A percentile compares a stretch with the other conserved stretches of the same genome.
These are phyloP conservation scores for Idaea dimidiata DNA, from an alignment of 2,888 invertebrate genomes.

Conservation along the genomic window DNA sequence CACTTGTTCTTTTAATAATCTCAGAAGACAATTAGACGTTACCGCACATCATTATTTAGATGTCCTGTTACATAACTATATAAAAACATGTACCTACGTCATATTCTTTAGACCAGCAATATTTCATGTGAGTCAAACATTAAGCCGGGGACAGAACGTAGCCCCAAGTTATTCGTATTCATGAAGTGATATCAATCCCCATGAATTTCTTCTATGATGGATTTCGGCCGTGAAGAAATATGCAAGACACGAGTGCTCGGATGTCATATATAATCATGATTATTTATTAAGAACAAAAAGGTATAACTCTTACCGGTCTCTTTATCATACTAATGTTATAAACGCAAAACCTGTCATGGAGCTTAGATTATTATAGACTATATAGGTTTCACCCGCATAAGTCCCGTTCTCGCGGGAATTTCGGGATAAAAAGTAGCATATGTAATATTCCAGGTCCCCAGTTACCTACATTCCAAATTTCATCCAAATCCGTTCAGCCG, in stretches of 20 bases:
- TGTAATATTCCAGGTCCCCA: too few species aligned
- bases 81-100: conserved; percentile 1
- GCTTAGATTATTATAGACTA: too few species aligned
- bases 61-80: not conserved
- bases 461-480: too few species aligned
- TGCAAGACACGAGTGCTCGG: not conserved
- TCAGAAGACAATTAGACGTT: not conserved
- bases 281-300: not conserved
- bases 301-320: not conserved
- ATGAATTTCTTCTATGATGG: conserved; percentile 31
- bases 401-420: too few species aligned
- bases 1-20: not conserved
- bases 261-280: not conserved
- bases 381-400: too few species aligned
- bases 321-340: not conserved
- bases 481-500: too few species aligned
- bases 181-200: conserved; percentile 33
- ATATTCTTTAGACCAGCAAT: not conserved
- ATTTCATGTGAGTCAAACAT: not conserved
- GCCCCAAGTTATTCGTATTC: conserved; percentile 39
- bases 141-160: conserved; percentile 24
- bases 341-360: too few species aligned
- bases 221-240: conserved; percentile 15
- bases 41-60: not conserved
- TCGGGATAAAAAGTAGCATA: too few species aligned